Conservation (phyloP, 2,113 vertebrate genomes). For the Malurus melanocephalus region DNA sequence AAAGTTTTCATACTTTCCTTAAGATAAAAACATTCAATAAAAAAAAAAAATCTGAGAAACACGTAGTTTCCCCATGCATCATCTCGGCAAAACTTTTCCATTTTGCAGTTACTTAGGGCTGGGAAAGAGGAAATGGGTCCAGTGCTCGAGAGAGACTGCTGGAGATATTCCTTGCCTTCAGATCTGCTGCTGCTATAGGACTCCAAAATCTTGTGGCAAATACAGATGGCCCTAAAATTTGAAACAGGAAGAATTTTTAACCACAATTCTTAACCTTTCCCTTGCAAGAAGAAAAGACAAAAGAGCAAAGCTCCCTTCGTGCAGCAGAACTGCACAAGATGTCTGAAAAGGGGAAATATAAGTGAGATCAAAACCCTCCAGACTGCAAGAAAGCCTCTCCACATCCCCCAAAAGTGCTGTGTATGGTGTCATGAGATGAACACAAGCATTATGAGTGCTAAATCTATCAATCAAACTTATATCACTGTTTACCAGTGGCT, state of each 20-base stretch:
- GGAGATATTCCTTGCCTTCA: neutral
- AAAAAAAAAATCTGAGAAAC: neutral
- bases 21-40: neutral
- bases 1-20: neutral
- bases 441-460: rapidly evolving
- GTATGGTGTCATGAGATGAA: neutral
- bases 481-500: neutral
- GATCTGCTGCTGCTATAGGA: neutral
- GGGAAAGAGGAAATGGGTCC: neutral
- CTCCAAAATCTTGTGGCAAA: neutral
- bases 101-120: neutral
- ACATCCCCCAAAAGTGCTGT: neutral
- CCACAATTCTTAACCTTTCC: neutral
- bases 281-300: neutral
- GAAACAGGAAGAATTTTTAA: neutral
- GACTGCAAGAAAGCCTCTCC: neutral
- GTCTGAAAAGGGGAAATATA: neutral
- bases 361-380: neutral
- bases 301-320: neutral
- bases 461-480: neutral
- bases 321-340: neutral
- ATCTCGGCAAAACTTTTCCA: neutral
- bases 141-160: neutral
- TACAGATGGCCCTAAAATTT: neutral
- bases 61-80: neutral